Base-by-base conservation (phyloP, 2,797 vertebrate genomes). In the Zenarchopterus dispar region DNA sequence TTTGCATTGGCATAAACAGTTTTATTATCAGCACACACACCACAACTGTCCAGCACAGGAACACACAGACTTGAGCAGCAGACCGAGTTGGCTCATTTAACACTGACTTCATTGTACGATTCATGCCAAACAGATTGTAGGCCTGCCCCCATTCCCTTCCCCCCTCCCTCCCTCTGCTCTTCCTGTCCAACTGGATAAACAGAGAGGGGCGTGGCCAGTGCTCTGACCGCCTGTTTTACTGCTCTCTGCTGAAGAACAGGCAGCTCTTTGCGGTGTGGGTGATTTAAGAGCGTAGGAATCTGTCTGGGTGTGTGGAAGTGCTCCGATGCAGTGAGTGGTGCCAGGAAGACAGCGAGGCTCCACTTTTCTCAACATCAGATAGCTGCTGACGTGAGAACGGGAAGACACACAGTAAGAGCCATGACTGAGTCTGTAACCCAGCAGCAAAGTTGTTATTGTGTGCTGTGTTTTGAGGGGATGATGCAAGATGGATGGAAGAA, bases 81-180 rank as follows among this genome's bases (percentile, higher is more conserved):
- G 82, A 39, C 75, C 77, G 62, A 73, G 69, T 59, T 87, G 85
- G 83, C 81, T 78, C 76, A 54, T 67, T 66, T 67, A 87, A 93
- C 92, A 92, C 76, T 90, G 87, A 85, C 90, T 91, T 87, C 87
- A 92, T 91, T 93, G 91, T 92, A 73, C 65, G 52, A 46, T 85
- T 89, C 83, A 88, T 90, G 87, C 88, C 84, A 89, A 94, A 89
- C 89, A 92, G 89, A 91, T 87, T 89, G 88, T 77, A 70, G 64
- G 74, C 62, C 72, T 8, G 2, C 57, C 72, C 81, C 56, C 65
- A n/a, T 54, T 67, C 11, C 59, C 36, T 65, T 16, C 56, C 57
- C 31, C 51, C 49, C 47, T 66, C 64, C 49, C 59, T 61, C 76
- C 73, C 72, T 65, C 64, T 23, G 36, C 47, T 75, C 76, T 88